Percentiles rank a stretch among this genome's conserved stretches.
Conservation (phyloP, 2,888 invertebrate genomes). For the Metalampra italica region DNA sequence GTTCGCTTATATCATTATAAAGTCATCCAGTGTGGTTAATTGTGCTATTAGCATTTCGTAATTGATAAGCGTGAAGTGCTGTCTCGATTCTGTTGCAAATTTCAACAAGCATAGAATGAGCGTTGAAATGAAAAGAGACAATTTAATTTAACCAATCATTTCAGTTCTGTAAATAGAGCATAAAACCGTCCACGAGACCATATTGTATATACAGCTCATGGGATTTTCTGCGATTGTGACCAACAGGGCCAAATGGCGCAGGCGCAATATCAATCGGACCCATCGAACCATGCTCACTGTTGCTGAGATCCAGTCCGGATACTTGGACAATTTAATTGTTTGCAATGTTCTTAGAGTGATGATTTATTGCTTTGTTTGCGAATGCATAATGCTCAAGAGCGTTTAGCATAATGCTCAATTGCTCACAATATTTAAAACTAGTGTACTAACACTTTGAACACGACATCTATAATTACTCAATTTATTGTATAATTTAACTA, state of each 20-base stretch:
- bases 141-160: slow-evolving; percentile 64
- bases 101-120: slow-evolving; percentile 32
- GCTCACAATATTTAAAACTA: no score
- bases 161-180: slow-evolving; percentile 65
- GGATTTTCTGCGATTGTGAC: slow-evolving; percentile 60
- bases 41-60: slow-evolving; percentile 39
- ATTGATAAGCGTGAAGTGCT: slow-evolving; percentile 41
- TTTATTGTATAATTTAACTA: neutral
- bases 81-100: slow-evolving; percentile 37
- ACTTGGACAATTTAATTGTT: slow-evolving; percentile 45
- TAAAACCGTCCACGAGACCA: slow-evolving; percentile 50
- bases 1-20: slow-evolving; percentile 37
- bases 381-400: slow-evolving; percentile 22
- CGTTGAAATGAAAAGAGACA: slow-evolving; percentile 53
- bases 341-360: slow-evolving; percentile 39
- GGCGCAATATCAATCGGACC: slow-evolving; percentile 38
- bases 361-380: slow-evolving; percentile 38
- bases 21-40: slow-evolving; percentile 36
- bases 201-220: slow-evolving; percentile 51
- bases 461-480: no score
- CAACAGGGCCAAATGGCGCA: slow-evolving; percentile 38
- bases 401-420: no score
- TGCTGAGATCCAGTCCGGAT: slow-evolving; percentile 50
- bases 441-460: no score
- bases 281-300: slow-evolving; percentile 53